Percentiles rank a stretch among this genome's conserved stretches.
Conservation (phyloP, 2,888 invertebrate genomes). For the Mythimna ferrago region DNA sequence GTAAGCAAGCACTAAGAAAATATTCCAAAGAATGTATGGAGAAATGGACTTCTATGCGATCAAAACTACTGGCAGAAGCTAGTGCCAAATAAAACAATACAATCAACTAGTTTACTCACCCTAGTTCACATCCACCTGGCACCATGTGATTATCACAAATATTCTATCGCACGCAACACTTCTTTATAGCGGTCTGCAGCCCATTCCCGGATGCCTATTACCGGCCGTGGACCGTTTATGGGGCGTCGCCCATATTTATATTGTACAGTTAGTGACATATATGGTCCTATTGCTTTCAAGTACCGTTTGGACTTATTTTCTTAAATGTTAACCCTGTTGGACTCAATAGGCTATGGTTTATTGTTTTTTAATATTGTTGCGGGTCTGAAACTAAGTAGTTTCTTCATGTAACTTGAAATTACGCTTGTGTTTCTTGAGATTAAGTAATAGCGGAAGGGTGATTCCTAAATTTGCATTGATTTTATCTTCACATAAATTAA, state of each 20-base stretch:
- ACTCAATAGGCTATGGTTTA: constrained; percentile 43
- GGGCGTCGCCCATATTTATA: constrained; percentile 53
- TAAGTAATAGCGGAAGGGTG: too few species aligned
- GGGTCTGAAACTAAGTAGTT: not conserved
- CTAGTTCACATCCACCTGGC: constrained; percentile 33
- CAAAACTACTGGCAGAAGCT: too few species aligned
- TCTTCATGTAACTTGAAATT: too few species aligned
- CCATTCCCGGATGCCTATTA: constrained; percentile 45
- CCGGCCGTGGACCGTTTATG: constrained; percentile 46
- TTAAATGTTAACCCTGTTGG: constrained; percentile 37
- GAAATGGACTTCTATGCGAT: too few species aligned
- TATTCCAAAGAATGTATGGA: too few species aligned
- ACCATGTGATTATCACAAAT: constrained; percentile 37
- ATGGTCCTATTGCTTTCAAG: constrained; percentile 43
- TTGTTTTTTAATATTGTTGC: constrained; percentile 12
- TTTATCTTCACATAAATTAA: too few species aligned
- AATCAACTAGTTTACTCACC: constrained; percentile 8
- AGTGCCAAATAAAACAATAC: not conserved
- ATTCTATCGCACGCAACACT: constrained; percentile 49
- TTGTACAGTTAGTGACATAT: constrained; percentile 54
- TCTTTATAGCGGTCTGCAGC: constrained; percentile 55
- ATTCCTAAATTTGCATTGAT: too few species aligned
- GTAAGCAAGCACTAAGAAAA: too few species aligned
- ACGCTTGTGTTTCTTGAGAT: too few species aligned
- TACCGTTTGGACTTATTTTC: constrained; percentile 32